Evolutionary conservation across 2,888 invertebrate species (phyloP).

Genomic region (Caenorhabditis angaria): DNA sequence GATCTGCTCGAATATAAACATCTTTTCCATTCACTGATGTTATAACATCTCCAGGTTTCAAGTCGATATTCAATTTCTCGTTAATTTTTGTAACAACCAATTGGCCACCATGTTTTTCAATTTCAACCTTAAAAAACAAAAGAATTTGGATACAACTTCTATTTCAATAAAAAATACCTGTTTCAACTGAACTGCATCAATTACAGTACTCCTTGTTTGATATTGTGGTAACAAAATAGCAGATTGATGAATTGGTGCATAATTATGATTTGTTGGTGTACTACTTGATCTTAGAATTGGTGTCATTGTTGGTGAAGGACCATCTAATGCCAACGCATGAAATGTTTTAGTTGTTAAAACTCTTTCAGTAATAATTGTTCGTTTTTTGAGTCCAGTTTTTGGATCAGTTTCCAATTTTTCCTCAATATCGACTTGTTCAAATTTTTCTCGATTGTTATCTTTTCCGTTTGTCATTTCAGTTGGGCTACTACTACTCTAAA

Average conservation of each 20-base stretch:
- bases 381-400: conserved; percentile 61
- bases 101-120: conserved; percentile 59
- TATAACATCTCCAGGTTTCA: conserved; percentile 92
- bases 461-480: conserved; percentile 11
- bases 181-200: conserved; percentile 56
- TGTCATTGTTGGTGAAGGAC: conserved; percentile 37
- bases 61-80: conserved; percentile 61
- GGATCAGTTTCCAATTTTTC: conserved; percentile 63
- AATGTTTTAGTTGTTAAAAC: conserved; percentile 63
- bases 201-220: conserved; percentile 56
- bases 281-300: conserved; percentile 31
- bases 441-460: conserved; percentile 38
- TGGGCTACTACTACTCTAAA: conserved; percentile 28
- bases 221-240: conserved; percentile 55
- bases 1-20: conserved; percentile 78
- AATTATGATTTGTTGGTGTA: conserved; percentile 19
- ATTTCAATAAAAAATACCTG: conserved; percentile 20
- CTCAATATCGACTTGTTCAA: conserved; percentile 52
- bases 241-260: conserved; percentile 40
- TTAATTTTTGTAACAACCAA: conserved; percentile 61
- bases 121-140: conserved; percentile 48
- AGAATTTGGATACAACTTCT: not conserved
- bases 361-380: conserved; percentile 66
- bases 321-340: conserved; percentile 54
- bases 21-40: conserved; percentile 89